Evolutionary conservation across 2,888 invertebrate species (phyloP).

Genomic region (Agrochola circellaris): DNA sequence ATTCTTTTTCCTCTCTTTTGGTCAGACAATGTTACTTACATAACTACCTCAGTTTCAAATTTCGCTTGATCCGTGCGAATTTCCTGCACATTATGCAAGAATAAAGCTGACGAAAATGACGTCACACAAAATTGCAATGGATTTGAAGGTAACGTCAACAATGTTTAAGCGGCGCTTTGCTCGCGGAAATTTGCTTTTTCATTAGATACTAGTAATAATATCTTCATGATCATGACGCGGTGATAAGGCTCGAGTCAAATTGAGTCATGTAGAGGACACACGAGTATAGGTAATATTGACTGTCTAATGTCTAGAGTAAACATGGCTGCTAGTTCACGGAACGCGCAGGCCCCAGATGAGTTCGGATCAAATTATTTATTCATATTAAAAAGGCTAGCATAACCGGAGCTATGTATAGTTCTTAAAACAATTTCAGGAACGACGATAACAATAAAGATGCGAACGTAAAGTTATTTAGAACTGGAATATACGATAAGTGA

Average conservation of each 20-base stretch:
- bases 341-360: slow-evolving; percentile 65
- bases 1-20: slow-evolving; percentile 56
- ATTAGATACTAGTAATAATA: slow-evolving; percentile 62
- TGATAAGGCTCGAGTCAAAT: slow-evolving; percentile 73
- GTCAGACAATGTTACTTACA: slow-evolving; percentile 24
- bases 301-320: slow-evolving; percentile 82
- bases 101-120: slow-evolving; percentile 21
- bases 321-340: slow-evolving; percentile 78
- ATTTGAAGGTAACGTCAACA: slow-evolving; percentile 42
- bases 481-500: background rate
- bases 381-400: slow-evolving; percentile 32
- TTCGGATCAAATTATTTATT: slow-evolving; percentile 58
- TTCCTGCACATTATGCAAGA: slow-evolving; percentile 34
- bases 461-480: slow-evolving; percentile 22
- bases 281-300: slow-evolving; percentile 74
- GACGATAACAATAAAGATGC: slow-evolving; percentile 26
- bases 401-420: slow-evolving; percentile 18
- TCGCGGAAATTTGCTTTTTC: slow-evolving; percentile 54
- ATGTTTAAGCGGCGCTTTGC: slow-evolving; percentile 16
- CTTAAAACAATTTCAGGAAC: slow-evolving; percentile 20
- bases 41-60: slow-evolving; percentile 36
- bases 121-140: slow-evolving; percentile 34
- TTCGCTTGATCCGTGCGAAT: slow-evolving; percentile 16
- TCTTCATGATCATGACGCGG: slow-evolving; percentile 64
- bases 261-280: slow-evolving; percentile 79